Evolutionary conservation across 2,888 invertebrate species (phyloP).

Genomic region (Cyclophora albipunctata): DNA sequence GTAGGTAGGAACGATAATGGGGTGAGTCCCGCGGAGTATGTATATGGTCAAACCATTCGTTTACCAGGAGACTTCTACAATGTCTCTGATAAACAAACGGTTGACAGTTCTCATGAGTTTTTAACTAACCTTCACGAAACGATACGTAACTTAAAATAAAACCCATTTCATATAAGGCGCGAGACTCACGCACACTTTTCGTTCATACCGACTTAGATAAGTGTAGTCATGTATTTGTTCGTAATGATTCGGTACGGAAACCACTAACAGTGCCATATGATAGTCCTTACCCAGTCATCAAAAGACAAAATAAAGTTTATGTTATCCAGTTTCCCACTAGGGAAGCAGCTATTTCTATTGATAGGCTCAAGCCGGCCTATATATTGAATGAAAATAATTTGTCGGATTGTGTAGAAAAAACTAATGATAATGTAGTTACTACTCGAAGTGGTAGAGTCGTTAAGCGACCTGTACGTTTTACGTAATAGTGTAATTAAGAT

Average conservation of each 20-base stretch:
- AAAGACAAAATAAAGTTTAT: slow-evolving; percentile 3
- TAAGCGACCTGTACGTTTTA: neutral
- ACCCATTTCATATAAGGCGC: neutral
- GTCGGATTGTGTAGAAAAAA: neutral
- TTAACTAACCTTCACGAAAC: neutral
- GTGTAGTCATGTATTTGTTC: slow-evolving; percentile 9
- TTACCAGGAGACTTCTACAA: slow-evolving; percentile 9
- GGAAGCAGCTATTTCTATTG: slow-evolving; percentile 1
- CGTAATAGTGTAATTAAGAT: neutral
- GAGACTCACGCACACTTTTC: slow-evolving; percentile 1
- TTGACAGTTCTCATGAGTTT: neutral
- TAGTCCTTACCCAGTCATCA: slow-evolving; percentile 6
- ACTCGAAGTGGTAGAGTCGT: neutral
- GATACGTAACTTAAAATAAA: neutral
- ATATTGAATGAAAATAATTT: neutral
- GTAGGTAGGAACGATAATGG: slow-evolving; percentile 1
- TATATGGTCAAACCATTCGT: slow-evolving; percentile 4
- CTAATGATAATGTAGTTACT: neutral
- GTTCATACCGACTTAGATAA: slow-evolving; percentile 5
- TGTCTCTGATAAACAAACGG: neutral
- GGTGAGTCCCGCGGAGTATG: slow-evolving; percentile 6
- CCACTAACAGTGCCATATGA: slow-evolving; percentile 6
- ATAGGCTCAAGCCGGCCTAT: slow-evolving; percentile 9
- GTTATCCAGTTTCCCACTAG: slow-evolving; percentile 5
- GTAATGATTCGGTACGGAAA: slow-evolving; percentile 6